A percentile compares a stretch with the other conserved stretches of the same genome.
These are phyloP conservation scores for Rhopilema esculentum DNA, from an alignment of 30 jellyfish, hydroid and myxozoan genomes.

Conservation along the genomic window DNA sequence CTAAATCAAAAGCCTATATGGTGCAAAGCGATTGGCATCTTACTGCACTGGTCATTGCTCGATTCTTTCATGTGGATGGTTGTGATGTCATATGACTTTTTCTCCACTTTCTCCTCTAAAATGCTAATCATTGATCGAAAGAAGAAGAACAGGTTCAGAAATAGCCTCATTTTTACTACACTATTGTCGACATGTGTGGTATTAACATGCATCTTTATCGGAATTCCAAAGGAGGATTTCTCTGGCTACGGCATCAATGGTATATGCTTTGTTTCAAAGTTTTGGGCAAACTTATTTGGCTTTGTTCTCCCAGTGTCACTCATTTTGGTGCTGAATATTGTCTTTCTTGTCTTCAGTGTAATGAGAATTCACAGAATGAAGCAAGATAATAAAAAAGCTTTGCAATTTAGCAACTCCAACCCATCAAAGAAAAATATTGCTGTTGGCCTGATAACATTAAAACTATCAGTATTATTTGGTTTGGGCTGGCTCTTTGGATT, in stretches of 20 bases:
- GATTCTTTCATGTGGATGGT: slow-evolving; percentile 41
- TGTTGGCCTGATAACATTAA: slow-evolving; percentile 2
- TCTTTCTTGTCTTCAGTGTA: background rate
- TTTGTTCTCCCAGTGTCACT: slow-evolving; percentile 15
- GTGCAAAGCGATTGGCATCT: slow-evolving; percentile 23
- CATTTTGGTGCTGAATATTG: slow-evolving; percentile 6
- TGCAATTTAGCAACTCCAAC: background rate
- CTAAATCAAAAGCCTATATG: background rate
- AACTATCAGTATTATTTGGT: slow-evolving; percentile 26
- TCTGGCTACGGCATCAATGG: slow-evolving; percentile 42
- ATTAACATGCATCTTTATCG: slow-evolving; percentile 15
- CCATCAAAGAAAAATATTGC: slow-evolving; percentile 9
- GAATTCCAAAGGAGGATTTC: background rate
- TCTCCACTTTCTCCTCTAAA: background rate
- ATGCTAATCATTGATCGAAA: background rate
- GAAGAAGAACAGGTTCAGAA: background rate
- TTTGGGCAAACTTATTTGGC: slow-evolving; percentile 38
- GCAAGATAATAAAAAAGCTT: background rate
- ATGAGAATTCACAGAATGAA: background rate
- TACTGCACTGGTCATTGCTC: slow-evolving; percentile 37
- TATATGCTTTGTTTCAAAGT: slow-evolving; percentile 8
- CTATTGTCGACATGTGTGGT: background rate
- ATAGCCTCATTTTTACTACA: background rate
- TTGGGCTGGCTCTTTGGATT: slow-evolving; percentile 34
- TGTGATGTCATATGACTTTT: slow-evolving; percentile 8